Conservation (phyloP, 2,113 vertebrate species). For the Arenaria interpres region DNA sequence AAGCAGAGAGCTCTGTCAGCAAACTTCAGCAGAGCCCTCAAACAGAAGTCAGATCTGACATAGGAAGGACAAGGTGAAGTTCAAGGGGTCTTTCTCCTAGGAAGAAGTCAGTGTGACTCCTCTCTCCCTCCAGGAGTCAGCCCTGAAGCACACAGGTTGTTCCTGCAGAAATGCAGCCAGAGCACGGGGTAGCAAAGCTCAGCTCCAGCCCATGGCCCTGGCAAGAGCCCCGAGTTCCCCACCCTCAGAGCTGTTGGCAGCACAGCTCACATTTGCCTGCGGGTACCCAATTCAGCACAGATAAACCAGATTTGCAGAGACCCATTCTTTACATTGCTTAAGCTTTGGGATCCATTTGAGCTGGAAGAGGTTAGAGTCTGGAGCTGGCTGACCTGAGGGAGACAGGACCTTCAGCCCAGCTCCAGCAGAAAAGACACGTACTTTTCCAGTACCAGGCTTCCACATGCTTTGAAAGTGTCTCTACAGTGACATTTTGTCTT, state of each 20-base stretch:
- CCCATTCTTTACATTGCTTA: background rate
- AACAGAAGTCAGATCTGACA: background rate
- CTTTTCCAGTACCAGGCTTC: background rate
- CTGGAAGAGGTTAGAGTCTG: background rate
- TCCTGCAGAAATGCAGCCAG: background rate
- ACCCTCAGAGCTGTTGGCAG: background rate
- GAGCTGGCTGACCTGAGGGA: background rate
- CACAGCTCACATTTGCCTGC: background rate
- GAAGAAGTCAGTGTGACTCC: background rate
- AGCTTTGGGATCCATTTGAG: background rate
- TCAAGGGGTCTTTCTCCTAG: background rate
- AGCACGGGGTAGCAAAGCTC: background rate
- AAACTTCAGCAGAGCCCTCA: background rate
- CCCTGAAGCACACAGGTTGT: background rate
- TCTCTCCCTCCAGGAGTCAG: background rate
- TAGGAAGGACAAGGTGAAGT: background rate
- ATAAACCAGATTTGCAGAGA: background rate
- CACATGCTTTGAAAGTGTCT: background rate
- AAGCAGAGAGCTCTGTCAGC: background rate
- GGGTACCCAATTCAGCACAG: background rate
- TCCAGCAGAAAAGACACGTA: background rate
- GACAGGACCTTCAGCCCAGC: background rate
- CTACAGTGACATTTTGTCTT: background rate
- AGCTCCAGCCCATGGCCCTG: background rate
- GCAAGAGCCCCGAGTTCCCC: background rate